phyloP scores from a whole-genome alignment of 2,113 vertebrate genomes.

The Pterocles orientalis region DNA sequence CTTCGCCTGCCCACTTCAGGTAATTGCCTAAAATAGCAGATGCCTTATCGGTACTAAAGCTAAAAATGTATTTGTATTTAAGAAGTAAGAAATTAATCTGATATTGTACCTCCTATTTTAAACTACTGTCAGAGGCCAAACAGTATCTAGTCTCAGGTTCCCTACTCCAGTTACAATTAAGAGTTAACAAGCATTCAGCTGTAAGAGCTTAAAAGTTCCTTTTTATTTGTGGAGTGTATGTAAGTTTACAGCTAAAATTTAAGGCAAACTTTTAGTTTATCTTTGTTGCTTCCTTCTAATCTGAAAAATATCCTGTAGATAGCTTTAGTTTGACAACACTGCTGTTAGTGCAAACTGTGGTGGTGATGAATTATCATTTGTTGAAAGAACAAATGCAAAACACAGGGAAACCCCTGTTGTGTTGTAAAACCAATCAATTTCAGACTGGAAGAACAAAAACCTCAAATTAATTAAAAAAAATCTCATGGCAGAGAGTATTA shows the following conservation, averaged over 20 bases:
- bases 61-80: not conserved
- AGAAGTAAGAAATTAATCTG: not conserved
- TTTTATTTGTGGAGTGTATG: not conserved
- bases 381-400: slow-evolving; percentile 12
- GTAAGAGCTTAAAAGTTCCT: not conserved
- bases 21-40: not conserved
- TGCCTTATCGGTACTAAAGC: not conserved
- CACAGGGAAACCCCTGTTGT: not conserved
- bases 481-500: not conserved
- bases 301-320: not conserved
- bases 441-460: not conserved
- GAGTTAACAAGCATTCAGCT: not conserved
- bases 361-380: not conserved
- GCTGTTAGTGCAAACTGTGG: not conserved
- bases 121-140: not conserved
- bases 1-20: not conserved
- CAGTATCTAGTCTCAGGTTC: not conserved
- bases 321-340: not conserved
- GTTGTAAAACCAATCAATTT: not conserved
- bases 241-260: not conserved
- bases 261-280: not conserved
- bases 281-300: not conserved
- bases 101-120: not conserved
- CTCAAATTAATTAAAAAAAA: not conserved
- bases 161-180: not conserved